phyloP scores from a whole-genome alignment of 2,113 vertebrate species.

The Cephalopholis sonnerati region DNA sequence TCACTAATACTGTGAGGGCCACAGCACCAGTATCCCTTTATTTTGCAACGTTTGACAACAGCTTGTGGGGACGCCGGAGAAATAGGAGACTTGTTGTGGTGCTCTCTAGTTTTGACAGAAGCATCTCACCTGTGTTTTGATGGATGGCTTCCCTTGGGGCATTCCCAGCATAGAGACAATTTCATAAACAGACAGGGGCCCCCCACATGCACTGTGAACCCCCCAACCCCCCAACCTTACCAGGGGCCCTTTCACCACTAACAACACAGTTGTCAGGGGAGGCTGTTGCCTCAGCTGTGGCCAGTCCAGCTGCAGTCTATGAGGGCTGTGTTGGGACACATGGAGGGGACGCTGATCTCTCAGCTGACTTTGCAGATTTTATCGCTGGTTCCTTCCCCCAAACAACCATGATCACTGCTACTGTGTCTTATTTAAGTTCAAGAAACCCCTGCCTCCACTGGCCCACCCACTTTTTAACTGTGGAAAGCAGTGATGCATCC shows the following conservation, averaged over 20 bases:
- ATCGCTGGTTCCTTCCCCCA: not conserved
- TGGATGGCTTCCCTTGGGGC: slow-evolving; percentile 26
- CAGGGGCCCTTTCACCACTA: slow-evolving; percentile 37
- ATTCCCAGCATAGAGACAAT: slow-evolving; percentile 13
- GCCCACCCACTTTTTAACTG: slow-evolving; percentile 9
- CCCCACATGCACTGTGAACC: not conserved
- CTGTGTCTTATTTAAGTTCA: slow-evolving; percentile 14
- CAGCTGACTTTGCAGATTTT: slow-evolving; percentile 61
- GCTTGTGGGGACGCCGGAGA: slow-evolving; percentile 4
- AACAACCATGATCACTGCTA: slow-evolving; percentile 22
- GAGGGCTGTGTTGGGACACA: slow-evolving; percentile 26
- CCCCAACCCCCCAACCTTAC: not conserved
- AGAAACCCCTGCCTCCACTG: not conserved
- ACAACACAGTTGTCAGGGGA: slow-evolving; percentile 71
- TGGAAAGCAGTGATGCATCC: slow-evolving; percentile 15
- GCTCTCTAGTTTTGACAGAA: slow-evolving; percentile 46
- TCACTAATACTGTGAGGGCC: slow-evolving; percentile 32
- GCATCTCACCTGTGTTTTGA: slow-evolving; percentile 65
- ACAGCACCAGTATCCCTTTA: slow-evolving; percentile 37
- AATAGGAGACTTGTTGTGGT: not conserved
- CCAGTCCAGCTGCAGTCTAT: slow-evolving; percentile 50
- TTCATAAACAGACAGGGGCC: slow-evolving; percentile 14
- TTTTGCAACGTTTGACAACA: slow-evolving; percentile 27
- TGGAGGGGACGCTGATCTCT: slow-evolving; percentile 16
- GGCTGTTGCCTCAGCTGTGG: slow-evolving; percentile 79